A percentile compares a stretch with the other conserved stretches of the same genome.
These are phyloP conservation scores for Actenoides lindsayi DNA, from an alignment of 2,113 vertebrate genomes.

Conservation along the genomic window DNA sequence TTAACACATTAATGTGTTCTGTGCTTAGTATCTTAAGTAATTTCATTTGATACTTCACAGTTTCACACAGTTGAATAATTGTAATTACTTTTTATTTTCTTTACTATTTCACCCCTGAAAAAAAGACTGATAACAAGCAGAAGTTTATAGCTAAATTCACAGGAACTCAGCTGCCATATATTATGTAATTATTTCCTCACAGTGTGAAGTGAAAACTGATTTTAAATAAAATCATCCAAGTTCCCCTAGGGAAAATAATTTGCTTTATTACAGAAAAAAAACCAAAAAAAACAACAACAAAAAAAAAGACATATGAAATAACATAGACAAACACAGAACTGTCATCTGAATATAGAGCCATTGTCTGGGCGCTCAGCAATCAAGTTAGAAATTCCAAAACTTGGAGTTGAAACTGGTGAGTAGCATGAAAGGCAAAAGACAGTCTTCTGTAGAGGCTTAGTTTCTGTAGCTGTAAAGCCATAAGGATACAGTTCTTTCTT, in stretches of 20 bases:
- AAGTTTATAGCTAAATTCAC: neutral
- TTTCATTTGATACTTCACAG: neutral
- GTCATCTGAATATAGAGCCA: neutral
- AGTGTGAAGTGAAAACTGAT: neutral
- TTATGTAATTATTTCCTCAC: neutral
- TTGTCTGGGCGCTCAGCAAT: neutral
- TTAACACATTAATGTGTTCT: neutral
- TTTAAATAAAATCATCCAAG: neutral
- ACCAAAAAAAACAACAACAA: neutral
- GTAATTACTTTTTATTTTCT: neutral
- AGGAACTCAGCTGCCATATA: neutral
- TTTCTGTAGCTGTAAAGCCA: neutral
- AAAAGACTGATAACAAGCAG: neutral
- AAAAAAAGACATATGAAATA: neutral
- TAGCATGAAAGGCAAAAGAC: neutral
- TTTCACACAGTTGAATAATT: neutral
- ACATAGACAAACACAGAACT: neutral
- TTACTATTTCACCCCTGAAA: neutral
- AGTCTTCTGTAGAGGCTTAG: neutral
- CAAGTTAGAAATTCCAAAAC: neutral
- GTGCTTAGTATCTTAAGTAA: neutral
- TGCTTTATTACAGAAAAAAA: neutral
- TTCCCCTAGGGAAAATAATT: neutral
- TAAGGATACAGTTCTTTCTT: neutral
- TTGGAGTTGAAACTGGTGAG: neutral